Base-by-base conservation (phyloP, 2,113 vertebrate species). In the Pimephales promelas region DNA sequence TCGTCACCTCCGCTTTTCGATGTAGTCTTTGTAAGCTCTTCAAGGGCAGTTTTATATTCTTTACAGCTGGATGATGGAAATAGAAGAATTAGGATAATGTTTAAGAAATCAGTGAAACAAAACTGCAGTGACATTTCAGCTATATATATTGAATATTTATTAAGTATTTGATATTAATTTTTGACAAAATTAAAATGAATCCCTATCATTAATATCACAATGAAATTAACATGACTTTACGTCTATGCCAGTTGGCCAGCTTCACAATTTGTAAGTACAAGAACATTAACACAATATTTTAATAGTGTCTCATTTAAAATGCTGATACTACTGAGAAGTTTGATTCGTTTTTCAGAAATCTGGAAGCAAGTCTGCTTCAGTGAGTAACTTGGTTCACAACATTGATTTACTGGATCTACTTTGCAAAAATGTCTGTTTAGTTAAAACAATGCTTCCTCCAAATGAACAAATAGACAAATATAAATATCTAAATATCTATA, bases 11-110 rank as follows among this genome's bases (percentile, higher is more conserved):
- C 92, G 45, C 83, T 86, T 87, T 94, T 95, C 88, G 88, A 68
- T 5, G 93, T 92, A 4, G 28, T 90, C 94, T 96, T 97, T n/a
- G 96, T 96, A 84, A 99, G 89, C 74, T 99, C 96, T 49, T 99
- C 98, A 86, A 99, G 94, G 28, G 97, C 96, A 2, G 95, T 98
- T 93, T 96, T 98, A 89, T 99, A 99, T 88, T 99, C 97, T 88
- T 98, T 99, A 88, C 98, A 99, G 89, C 98, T 99, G 83, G 45
- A 87, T 49, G 43, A 31, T 22, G 9, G 0, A n/a, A 59, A 8
- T 31, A 13, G 31, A 26, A 13, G 73, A 1, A 71, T 75, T 5
- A 4, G 24, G 7, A 16, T 16, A 22, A 49, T 7, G 10, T 34
- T 83, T 43, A 2, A 34, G 2, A 22, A 70, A 22, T 54, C 52